Conservation (phyloP, 2,113 vertebrate species). For the Ammodytes dubius region DNA sequence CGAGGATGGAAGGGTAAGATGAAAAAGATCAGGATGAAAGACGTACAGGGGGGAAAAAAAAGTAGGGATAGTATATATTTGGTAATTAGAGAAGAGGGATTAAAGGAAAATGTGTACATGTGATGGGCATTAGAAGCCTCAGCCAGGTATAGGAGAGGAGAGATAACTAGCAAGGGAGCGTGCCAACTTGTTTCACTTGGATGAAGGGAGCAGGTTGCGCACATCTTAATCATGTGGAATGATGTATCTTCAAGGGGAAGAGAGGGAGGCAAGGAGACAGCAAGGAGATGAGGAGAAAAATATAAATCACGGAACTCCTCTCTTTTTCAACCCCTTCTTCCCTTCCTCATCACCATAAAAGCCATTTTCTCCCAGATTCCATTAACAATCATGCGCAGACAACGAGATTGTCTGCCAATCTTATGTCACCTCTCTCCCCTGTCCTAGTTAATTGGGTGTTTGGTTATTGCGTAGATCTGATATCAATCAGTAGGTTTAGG, state of each 20-base stretch:
- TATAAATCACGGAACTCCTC: slow-evolving; percentile 44
- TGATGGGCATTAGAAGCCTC: neutral
- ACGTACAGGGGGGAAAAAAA: neutral
- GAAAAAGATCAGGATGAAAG: slow-evolving; percentile 35
- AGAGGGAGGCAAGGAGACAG: slow-evolving; percentile 29
- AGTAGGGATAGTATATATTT: neutral
- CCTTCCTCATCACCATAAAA: slow-evolving; percentile 30
- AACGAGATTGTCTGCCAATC: slow-evolving; percentile 51
- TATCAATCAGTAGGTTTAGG: slow-evolving; percentile 50
- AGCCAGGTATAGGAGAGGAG: slow-evolving; percentile 8
- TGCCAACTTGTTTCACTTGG: slow-evolving; percentile 52
- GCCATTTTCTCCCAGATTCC: slow-evolving; percentile 49
- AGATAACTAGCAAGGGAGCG: slow-evolving; percentile 37
- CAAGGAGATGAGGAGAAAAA: slow-evolving; percentile 42
- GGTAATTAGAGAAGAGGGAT: slow-evolving; percentile 54
- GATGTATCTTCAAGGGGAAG: slow-evolving; percentile 62
- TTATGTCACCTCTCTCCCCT: slow-evolving; percentile 23
- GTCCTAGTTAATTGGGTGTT: slow-evolving; percentile 58
- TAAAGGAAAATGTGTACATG: slow-evolving; percentile 7
- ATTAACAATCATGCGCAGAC: slow-evolving; percentile 35
- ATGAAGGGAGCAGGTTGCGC: slow-evolving; percentile 54
- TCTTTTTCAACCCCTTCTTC: neutral
- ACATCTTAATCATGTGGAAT: slow-evolving; percentile 74
- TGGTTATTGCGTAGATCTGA: slow-evolving; percentile 60
- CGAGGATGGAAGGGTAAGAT: neutral